Evolutionary conservation across 2,113 vertebrate species (phyloP).

Genomic region (Hemiprocne comata): DNA sequence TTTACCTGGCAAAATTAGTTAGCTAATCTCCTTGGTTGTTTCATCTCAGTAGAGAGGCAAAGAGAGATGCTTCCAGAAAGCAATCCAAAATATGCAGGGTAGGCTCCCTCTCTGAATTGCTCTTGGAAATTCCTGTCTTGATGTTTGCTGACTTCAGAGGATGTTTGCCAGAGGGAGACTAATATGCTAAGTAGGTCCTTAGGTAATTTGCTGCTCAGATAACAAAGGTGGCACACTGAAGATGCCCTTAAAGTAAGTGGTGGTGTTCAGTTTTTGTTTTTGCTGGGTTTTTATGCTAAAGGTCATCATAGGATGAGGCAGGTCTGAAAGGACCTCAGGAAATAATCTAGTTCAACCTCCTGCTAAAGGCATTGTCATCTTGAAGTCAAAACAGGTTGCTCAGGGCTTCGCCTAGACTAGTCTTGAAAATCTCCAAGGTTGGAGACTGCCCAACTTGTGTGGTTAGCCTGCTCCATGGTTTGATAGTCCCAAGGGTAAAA

Average conservation of each 20-base stretch:
- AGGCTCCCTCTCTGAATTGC: neutral
- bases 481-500: neutral
- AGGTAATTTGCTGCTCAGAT: neutral
- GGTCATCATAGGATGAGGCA: neutral
- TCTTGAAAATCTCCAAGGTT: neutral
- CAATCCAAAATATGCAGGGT: neutral
- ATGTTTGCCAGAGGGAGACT: neutral
- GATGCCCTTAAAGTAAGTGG: neutral
- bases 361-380: neutral
- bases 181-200: neutral
- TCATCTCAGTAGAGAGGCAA: neutral
- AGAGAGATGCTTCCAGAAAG: neutral
- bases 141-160: neutral
- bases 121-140: conserved; percentile 3
- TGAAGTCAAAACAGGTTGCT: neutral
- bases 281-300: neutral
- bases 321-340: neutral
- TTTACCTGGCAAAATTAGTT: neutral
- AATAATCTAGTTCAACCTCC: neutral
- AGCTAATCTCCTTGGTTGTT: neutral
- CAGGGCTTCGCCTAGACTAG: neutral
- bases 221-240: neutral
- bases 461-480: neutral
- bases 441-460: neutral
- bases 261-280: no score